A percentile compares a stretch with the other conserved stretches of the same genome.
These are phyloP conservation scores for Dolichotis patagonum DNA, from an alignment of 2,113 vertebrate species.

Conservation along the genomic window DNA sequence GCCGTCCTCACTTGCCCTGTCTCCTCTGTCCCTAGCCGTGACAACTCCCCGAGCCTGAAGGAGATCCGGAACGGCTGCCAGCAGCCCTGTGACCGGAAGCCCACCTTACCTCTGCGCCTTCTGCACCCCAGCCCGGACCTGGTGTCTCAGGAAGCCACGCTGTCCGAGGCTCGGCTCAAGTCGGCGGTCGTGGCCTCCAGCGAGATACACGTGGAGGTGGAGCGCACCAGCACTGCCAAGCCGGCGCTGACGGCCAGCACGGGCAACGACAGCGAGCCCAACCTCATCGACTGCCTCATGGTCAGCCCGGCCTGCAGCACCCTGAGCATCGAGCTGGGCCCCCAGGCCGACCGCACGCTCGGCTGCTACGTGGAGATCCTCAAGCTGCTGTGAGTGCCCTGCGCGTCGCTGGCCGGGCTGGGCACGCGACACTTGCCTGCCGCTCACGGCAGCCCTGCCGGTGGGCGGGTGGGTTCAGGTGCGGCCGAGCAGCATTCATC, in stretches of 20 bases:
- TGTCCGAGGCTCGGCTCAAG: slow-evolving; percentile 89
- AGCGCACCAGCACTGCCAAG: slow-evolving; percentile 95
- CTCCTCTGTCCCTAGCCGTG: slow-evolving; percentile 87
- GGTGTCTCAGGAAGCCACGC: slow-evolving; percentile 90
- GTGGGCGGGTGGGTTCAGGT: background rate
- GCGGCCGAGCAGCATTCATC: background rate
- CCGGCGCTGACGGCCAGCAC: slow-evolving; percentile 92
- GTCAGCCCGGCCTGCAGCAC: slow-evolving; percentile 97
- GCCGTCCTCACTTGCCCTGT: background rate
- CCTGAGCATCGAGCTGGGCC: slow-evolving; percentile 97
- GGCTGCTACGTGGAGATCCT: slow-evolving; percentile 98
- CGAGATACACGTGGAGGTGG: slow-evolving; percentile 97
- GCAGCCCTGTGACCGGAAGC: slow-evolving; percentile 97
- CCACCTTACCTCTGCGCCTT: slow-evolving; percentile 95
- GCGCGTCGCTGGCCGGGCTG: accelerated
- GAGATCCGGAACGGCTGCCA: slow-evolving; percentile 99
- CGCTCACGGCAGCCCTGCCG: accelerated
- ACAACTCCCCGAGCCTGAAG: slow-evolving; percentile 99
- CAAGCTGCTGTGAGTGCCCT: slow-evolving; percentile 97
- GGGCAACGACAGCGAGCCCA: slow-evolving; percentile 95
- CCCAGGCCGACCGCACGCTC: slow-evolving; percentile 96
- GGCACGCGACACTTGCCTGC: accelerated
- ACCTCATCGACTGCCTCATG: slow-evolving; percentile 98
- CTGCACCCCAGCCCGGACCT: slow-evolving; percentile 91
- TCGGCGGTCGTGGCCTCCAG: slow-evolving; percentile 95